phyloP scores from a whole-genome alignment of 2,888 invertebrate genomes.

The Rugalucina vietnamica region DNA sequence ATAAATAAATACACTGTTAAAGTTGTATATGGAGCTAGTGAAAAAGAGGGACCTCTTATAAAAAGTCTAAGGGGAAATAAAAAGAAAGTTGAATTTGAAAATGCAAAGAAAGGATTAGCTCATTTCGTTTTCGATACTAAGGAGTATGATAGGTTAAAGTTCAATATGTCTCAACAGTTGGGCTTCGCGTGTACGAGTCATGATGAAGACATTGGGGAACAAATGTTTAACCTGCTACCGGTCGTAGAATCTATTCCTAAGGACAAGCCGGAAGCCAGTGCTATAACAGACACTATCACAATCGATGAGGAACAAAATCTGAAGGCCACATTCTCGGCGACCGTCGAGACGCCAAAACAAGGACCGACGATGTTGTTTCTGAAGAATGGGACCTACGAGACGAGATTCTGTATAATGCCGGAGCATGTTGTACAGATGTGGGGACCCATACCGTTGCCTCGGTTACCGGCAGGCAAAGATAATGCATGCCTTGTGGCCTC shows the following conservation, averaged over 20 bases:
- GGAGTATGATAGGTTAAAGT: slow-evolving; percentile 79
- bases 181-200: slow-evolving; percentile 82
- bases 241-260: slow-evolving; percentile 63
- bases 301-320: slow-evolving; percentile 66
- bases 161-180: slow-evolving; percentile 76
- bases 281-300: slow-evolving; percentile 58
- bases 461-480: slow-evolving; percentile 76
- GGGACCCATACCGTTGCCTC: slow-evolving; percentile 81
- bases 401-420: slow-evolving; percentile 81
- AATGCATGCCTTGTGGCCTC: slow-evolving; percentile 82
- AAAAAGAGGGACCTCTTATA: slow-evolving; percentile 66
- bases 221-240: slow-evolving; percentile 65
- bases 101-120: slow-evolving; percentile 77
- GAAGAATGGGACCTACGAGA: slow-evolving; percentile 76
- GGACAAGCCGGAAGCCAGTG: slow-evolving; percentile 42
- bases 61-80: slow-evolving; percentile 65
- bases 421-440: slow-evolving; percentile 81
- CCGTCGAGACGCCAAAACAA: slow-evolving; percentile 71
- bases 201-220: slow-evolving; percentile 64
- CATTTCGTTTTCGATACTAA: slow-evolving; percentile 82
- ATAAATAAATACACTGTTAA: slow-evolving; percentile 76
- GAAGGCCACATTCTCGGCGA: slow-evolving; percentile 70
- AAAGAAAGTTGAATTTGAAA: slow-evolving; percentile 66
- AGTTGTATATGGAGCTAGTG: slow-evolving; percentile 61
- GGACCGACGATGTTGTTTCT: slow-evolving; percentile 73